Evolutionary conservation across 1,140 invertebrate genomes (phyloP).

Genomic region (Nixonia krombeini): DNA sequence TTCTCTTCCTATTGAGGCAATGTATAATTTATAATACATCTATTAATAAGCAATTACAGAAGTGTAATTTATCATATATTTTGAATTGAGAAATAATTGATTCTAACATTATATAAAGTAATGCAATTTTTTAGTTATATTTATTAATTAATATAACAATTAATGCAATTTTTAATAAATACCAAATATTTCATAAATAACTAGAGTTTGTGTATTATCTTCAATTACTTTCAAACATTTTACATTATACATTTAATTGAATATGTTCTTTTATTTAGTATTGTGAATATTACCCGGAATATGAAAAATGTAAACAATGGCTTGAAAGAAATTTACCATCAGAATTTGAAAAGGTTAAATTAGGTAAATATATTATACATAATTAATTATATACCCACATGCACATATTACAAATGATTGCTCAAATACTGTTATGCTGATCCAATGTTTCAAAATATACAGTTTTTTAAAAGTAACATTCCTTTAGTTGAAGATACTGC

Average conservation of each 20-base stretch:
- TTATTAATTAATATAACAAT: too few species aligned
- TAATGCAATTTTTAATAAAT: too few species aligned
- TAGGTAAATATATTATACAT: constrained; percentile 70
- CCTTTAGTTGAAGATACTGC: constrained; percentile 68
- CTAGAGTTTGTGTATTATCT: too few species aligned
- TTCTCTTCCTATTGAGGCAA: constrained; percentile 91
- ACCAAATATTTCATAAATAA: too few species aligned
- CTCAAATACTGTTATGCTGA: not conserved
- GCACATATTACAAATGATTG: not conserved
- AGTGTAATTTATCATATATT: not conserved
- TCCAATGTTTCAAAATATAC: not conserved
- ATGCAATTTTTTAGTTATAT: too few species aligned
- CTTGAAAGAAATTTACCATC: constrained; percentile 93
- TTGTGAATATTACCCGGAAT: constrained; percentile 98
- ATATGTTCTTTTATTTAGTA: constrained; percentile 76
- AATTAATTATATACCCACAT: constrained; percentile 7
- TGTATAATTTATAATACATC: constrained; percentile 9
- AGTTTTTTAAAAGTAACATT: not conserved
- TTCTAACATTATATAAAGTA: not conserved
- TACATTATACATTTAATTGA: not conserved
- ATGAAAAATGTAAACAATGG: constrained; percentile 98
- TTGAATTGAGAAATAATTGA: constrained; percentile 4
- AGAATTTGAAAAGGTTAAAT: constrained; percentile 90
- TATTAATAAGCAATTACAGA: too few species aligned
- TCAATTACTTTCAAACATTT: too few species aligned